Conservation (phyloP, 2,888 invertebrate species). For the Argyra leucocephala region DNA sequence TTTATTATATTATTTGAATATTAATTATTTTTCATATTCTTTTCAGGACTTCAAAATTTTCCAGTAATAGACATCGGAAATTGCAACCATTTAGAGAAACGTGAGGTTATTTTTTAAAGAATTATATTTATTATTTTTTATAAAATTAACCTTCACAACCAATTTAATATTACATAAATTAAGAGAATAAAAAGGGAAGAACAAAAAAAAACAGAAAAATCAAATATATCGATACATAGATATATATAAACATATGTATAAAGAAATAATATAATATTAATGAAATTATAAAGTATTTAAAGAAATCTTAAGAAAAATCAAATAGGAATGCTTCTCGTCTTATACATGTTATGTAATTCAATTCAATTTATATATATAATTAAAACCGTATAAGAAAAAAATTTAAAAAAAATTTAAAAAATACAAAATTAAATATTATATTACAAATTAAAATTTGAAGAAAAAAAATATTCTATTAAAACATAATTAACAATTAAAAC, state of each 20-base stretch:
- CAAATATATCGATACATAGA: neutral
- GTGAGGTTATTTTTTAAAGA: slow-evolving; percentile 51
- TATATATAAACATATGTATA: neutral
- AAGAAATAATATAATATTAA: neutral
- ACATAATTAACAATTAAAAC: too few relatives aligned
- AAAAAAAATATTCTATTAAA: neutral
- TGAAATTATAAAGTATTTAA: too few relatives aligned
- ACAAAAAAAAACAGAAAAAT: neutral
- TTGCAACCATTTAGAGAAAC: slow-evolving; percentile 93
- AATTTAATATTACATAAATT: neutral
- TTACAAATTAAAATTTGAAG: neutral
- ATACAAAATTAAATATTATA: slow-evolving; percentile 12
- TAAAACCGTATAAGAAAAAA: too few relatives aligned
- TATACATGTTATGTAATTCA: slow-evolving; percentile 17
- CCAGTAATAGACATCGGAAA: slow-evolving; percentile 95
- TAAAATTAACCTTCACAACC: neutral
- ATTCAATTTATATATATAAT: slow-evolving; percentile 24
- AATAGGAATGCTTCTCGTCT: slow-evolving; percentile 25
- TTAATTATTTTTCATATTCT: slow-evolving; percentile 27
- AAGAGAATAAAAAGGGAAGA: neutral
- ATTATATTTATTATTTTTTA: neutral
- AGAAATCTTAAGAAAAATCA: slow-evolving; percentile 10
- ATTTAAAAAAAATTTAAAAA: slow-evolving; percentile 23
- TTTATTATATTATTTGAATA: too few relatives aligned
- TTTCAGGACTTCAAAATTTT: slow-evolving; percentile 85